Base-by-base conservation (phyloP, 1,140 invertebrate genomes). In the Bombus balteatus region DNA sequence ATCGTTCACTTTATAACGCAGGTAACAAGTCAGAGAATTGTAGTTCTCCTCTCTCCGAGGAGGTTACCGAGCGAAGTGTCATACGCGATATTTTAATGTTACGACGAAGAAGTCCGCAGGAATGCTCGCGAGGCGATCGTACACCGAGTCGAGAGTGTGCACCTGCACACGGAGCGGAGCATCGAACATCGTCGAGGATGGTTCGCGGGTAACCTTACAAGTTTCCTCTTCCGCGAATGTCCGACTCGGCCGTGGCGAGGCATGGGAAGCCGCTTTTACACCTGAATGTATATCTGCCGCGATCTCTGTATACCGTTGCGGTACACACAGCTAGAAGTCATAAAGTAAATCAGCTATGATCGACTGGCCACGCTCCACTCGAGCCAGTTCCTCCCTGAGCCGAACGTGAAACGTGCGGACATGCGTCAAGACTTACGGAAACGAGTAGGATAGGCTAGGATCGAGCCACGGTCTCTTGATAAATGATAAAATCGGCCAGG, bases 281-380 rank as follows among this genome's bases (percentile, higher is more conserved):
- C 86, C 84, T 82, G 65, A 77, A 74, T 43, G 57, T 86, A 86
- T 81, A 90, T 88, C 88, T 65, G 65, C 83, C 71, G 73, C 73
- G 87, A 87, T 90, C 89, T 47, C 79, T 86, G 66, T 88, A 89
- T 79, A 76, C 81, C 73, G 87, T 79, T 82, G 78, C 75, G 75
- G 57, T 90, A 76, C 87, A 81, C 86, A 78, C 25, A 47, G 75
- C 37, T 65, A 76, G 41, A 65, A 86, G 80, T 88, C 83, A 70
- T 90, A 89, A 91, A 90, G 87, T 91, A 90, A 91, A 91, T 91
- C 89, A 81, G 80, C 62, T 85, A 83, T 83, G 87, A 90, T 87
- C 84, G 87, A 81, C 39, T 47, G 82, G 84, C 81, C 66, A 37
- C 53, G 79, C 25, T 59, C 41, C 41, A 32, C 41, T 32, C 88